Evolutionary conservation across 2,888 invertebrate species (phyloP).

Genomic region (Metalampra italica): DNA sequence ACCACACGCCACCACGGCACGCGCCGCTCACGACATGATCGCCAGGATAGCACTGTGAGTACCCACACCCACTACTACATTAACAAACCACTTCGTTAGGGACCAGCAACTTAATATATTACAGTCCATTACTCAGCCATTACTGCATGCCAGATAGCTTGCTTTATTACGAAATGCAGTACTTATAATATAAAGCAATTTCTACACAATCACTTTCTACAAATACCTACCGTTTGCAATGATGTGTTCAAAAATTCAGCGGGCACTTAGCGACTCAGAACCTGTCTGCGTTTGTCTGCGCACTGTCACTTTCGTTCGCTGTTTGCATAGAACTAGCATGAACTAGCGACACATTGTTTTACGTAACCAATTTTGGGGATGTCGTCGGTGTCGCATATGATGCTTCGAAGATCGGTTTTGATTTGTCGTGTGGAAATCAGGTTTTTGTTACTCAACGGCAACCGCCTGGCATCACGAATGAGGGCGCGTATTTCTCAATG

Average conservation of each 20-base stretch:
- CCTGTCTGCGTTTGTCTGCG: conserved; percentile 34
- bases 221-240: background rate
- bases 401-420: conserved; percentile 54
- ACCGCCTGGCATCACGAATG: conserved; percentile 69
- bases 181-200: too few relatives aligned
- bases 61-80: conserved; percentile 16
- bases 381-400: conserved; percentile 27
- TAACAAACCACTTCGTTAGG: background rate
- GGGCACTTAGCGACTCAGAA: conserved; percentile 23
- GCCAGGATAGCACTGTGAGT: conserved; percentile 69
- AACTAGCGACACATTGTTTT: conserved; percentile 23
- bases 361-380: conserved; percentile 35
- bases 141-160: too few relatives aligned
- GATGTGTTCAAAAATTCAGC: background rate
- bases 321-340: conserved; percentile 40
- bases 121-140: background rate
- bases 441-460: conserved; percentile 68
- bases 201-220: background rate
- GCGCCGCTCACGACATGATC: conserved; percentile 43
- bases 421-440: conserved; percentile 69
- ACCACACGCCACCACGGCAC: conserved; percentile 22
- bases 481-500: conserved; percentile 73
- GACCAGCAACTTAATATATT: background rate
- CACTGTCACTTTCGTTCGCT: conserved; percentile 50
- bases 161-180: too few relatives aligned